Evolutionary conservation across 2,797 vertebrate genomes (phyloP).

Genomic region (Hypotaenidia okinawae): DNA sequence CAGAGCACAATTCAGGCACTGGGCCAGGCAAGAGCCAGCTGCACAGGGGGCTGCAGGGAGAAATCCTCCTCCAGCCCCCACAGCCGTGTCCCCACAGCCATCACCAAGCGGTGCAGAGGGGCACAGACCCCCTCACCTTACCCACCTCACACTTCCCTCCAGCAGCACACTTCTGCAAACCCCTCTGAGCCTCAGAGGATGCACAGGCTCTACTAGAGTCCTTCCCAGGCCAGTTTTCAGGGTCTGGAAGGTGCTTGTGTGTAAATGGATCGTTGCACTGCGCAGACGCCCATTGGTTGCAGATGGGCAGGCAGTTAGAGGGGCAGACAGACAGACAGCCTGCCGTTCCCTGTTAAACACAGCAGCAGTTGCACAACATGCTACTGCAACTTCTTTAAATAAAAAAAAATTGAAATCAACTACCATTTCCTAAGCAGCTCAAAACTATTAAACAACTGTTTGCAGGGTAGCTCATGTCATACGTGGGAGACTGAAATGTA

Average conservation of each 20-base stretch:
- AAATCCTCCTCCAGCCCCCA: neutral
- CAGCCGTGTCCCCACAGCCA: accelerated
- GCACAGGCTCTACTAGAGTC: accelerated
- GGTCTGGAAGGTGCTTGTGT: neutral
- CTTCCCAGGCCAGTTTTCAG: neutral
- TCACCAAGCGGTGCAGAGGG: accelerated
- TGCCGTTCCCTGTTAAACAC: neutral
- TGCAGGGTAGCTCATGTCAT: conserved; percentile 21
- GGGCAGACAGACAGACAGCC: neutral
- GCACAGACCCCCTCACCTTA: neutral
- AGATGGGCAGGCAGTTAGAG: neutral
- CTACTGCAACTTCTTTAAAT: neutral
- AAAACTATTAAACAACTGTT: conserved; percentile 65
- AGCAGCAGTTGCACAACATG: neutral
- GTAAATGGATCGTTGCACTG: neutral
- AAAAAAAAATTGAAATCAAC: conserved; percentile 26
- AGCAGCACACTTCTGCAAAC: neutral
- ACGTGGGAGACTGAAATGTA: conserved; percentile 9
- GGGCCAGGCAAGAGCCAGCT: neutral
- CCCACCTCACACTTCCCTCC: accelerated
- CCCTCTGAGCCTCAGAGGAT: accelerated
- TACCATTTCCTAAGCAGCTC: conserved; percentile 51
- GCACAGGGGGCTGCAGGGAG: neutral
- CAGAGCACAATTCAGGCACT: neutral
- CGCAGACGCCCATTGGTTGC: neutral